Evolutionary conservation across 2,888 invertebrate species (phyloP).

Genomic region (Oscheius sp.): DNA sequence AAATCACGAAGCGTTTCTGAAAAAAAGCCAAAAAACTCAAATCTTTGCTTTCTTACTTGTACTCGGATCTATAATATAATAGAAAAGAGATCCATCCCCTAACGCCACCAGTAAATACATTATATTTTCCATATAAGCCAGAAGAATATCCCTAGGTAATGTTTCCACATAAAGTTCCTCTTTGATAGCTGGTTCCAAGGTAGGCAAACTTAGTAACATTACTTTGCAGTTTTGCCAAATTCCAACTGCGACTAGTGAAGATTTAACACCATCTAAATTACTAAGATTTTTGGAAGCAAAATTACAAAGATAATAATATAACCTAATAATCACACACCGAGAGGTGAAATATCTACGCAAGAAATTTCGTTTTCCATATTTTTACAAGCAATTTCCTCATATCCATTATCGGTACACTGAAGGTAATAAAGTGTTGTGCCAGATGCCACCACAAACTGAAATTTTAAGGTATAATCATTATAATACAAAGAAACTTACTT

Average conservation of each 20-base stretch:
- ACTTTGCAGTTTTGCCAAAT: conserved; percentile 97
- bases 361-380: conserved; percentile 93
- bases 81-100: conserved; percentile 97
- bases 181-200: conserved; percentile 78
- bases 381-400: conserved; percentile 77
- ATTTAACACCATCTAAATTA: conserved; percentile 40
- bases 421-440: conserved; percentile 55
- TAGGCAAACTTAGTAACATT: conserved; percentile 85
- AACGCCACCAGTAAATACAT: conserved; percentile 81
- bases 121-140: conserved; percentile 91
- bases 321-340: conserved; percentile 72
- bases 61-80: conserved; percentile 79
- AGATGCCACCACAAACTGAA: conserved; percentile 55
- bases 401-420: conserved; percentile 74
- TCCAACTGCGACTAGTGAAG: conserved; percentile 87
- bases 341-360: conserved; percentile 90
- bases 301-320: too few relatives aligned
- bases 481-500: conserved; percentile 48
- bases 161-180: conserved; percentile 80
- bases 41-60: conserved; percentile 6
- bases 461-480: background rate
- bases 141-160: conserved; percentile 92
- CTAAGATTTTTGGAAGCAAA: background rate
- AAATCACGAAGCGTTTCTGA: conserved; percentile 81
- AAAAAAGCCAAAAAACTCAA: conserved; percentile 1